Base-by-base conservation (phyloP, 2,888 invertebrate species). In the Tribolium freemani region DNA sequence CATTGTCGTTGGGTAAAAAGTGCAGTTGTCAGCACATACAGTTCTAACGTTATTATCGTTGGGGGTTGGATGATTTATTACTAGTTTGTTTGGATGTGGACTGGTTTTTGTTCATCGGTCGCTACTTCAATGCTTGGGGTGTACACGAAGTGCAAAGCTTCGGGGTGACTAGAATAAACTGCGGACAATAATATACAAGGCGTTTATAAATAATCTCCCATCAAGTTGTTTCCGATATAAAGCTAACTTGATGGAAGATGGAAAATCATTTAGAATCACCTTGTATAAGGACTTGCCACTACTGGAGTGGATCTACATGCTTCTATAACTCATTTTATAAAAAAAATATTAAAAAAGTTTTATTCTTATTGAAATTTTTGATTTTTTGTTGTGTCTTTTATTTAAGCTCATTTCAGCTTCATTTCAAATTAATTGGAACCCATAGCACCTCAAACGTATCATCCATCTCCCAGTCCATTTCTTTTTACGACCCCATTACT, bases 11-110 rank as follows among this genome's bases (percentile, higher is more conserved):
- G 69, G 46, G 73, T 73, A 76, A 76, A 76, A 76, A 76, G 76
- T 76, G 76, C 76, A 75, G 76, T 76, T 76, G 76, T 76, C 76
- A 76, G 72, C 76, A 58, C 70, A 66, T 61, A 61, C 66, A 53
- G 56, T 63, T 50, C 58, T 63, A 64, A 53, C 56, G 30, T 63
- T 50, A 61, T 61, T 60, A 68, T 38, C 48, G 61, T 50, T 38
- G 31, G 71, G 76, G 76, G 72, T 71, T 64, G 57, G 20, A 70
- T 76, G 76, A 76, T 75, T 76, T 75, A 76, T 75, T 51, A 38
- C n/a, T 46, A 38, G 66, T 66, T 66, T 66, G 54, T 26, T 10
- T 50, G 51, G 53, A 51, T 64, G 26, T 51, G 21, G 67, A 50
- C 44, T 67, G 26, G 56, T 13, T 67, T 67, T 57, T 67, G 57